Percentiles rank a stretch among this genome's conserved stretches.
These are phyloP conservation scores for Sphenodon punctatus DNA, from an alignment of 2,797 vertebrate species.

Conservation along the genomic window DNA sequence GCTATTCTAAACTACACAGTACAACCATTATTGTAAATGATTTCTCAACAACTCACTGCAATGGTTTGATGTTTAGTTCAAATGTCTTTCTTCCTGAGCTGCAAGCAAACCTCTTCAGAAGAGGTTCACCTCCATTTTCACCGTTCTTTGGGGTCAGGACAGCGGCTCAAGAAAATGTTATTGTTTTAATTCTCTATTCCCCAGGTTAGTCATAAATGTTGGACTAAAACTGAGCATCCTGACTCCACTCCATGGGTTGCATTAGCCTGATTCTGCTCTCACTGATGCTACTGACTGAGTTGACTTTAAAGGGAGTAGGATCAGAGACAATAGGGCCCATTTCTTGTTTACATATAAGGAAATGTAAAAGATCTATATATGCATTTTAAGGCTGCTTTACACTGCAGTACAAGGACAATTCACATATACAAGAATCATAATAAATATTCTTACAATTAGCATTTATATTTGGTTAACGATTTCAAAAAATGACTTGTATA, in stretches of 20 bases:
- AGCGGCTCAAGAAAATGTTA: rapidly evolving
- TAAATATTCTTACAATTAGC: background rate
- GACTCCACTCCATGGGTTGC: background rate
- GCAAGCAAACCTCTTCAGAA: background rate
- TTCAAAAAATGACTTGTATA: background rate
- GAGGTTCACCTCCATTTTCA: background rate
- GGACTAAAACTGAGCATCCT: background rate
- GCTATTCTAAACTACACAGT: rapidly evolving
- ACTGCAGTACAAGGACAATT: background rate
- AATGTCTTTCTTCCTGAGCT: background rate
- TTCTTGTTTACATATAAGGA: background rate
- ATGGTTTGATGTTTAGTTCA: background rate
- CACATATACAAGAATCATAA: background rate
- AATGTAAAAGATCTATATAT: background rate
- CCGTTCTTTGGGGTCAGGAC: background rate
- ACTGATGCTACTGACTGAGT: background rate
- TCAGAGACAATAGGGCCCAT: rapidly evolving
- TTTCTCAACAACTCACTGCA: background rate
- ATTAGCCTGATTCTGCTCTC: background rate
- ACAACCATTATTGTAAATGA: background rate
- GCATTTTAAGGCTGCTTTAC: background rate
- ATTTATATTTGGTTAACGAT: constrained; percentile 1
- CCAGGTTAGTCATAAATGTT: background rate
- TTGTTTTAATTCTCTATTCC: rapidly evolving
- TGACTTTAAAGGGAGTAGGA: background rate